Conservation (phyloP, 1,140 invertebrate species). For the Kradibia gibbosae region DNA sequence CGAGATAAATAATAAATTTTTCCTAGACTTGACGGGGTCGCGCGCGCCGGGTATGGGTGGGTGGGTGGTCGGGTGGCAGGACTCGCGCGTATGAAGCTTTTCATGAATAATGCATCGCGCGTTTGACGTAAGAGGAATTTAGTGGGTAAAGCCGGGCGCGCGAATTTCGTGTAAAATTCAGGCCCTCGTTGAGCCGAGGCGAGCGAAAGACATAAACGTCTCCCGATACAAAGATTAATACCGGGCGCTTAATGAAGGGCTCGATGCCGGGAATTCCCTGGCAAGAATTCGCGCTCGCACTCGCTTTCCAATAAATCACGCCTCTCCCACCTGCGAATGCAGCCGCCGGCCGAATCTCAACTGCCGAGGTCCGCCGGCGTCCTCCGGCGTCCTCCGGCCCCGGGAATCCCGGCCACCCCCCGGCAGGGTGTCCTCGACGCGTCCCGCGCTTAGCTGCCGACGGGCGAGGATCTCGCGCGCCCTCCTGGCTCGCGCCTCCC, state of each 20-base stretch:
- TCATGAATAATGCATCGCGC: background rate
- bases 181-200: too few relatives aligned
- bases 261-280: background rate
- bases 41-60: too few relatives aligned
- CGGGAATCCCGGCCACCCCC: background rate
- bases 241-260: constrained; percentile 18
- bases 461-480: background rate
- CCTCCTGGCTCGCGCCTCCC: background rate
- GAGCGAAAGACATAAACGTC: constrained; percentile 7
- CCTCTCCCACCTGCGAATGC: constrained; percentile 28
- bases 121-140: constrained; percentile 25
- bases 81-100: background rate
- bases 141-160: background rate
- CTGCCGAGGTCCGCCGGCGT: background rate
- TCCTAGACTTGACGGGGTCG: constrained; percentile 8
- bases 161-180: background rate
- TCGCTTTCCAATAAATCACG: constrained; percentile 44
- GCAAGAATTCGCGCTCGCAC: constrained; percentile 18
- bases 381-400: too few relatives aligned
- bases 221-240: constrained; percentile 28
- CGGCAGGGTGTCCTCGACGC: background rate
- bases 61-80: too few relatives aligned
- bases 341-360: constrained; percentile 38
- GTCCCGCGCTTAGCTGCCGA: background rate
- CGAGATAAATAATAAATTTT: background rate